Conservation (phyloP, 2,113 vertebrate species). For the Lagopus muta region DNA sequence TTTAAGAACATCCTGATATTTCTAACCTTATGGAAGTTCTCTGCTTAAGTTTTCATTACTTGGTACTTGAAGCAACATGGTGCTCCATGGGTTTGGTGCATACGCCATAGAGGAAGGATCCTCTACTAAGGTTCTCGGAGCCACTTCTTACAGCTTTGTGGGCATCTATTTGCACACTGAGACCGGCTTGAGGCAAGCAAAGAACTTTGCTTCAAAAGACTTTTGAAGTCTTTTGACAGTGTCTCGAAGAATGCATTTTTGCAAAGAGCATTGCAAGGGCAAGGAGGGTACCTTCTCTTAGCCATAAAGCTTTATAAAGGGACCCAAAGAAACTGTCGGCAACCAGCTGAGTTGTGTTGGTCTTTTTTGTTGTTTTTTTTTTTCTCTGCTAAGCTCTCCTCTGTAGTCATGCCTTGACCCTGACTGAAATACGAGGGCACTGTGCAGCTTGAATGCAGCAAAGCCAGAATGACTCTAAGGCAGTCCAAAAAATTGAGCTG, state of each 20-base stretch:
- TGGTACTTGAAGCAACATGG: fast-evolving
- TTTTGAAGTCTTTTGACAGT: fast-evolving
- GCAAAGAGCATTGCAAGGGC: background rate
- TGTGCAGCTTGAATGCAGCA: background rate
- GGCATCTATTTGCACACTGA: background rate
- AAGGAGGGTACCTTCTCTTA: background rate
- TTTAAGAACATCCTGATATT: background rate
- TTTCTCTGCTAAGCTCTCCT: background rate
- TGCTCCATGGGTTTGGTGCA: background rate
- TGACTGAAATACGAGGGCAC: background rate
- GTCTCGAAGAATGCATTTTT: background rate
- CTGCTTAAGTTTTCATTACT: background rate
- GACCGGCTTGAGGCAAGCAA: background rate
- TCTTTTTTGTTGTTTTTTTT: background rate
- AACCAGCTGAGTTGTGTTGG: background rate
- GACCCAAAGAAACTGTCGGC: background rate
- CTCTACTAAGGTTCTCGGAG: background rate
- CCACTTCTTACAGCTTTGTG: background rate
- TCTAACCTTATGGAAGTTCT: background rate
- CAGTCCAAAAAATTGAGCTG: background rate
- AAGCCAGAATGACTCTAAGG: constrained; percentile 3
- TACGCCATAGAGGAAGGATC: background rate
- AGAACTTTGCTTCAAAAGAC: background rate
- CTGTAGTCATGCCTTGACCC: constrained; percentile 28
- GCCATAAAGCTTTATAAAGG: background rate